A percentile compares a stretch with the other conserved stretches of the same genome.
phyloP scores from a whole-genome alignment of 2,888 invertebrate genomes.

The Polia nebulosa region DNA sequence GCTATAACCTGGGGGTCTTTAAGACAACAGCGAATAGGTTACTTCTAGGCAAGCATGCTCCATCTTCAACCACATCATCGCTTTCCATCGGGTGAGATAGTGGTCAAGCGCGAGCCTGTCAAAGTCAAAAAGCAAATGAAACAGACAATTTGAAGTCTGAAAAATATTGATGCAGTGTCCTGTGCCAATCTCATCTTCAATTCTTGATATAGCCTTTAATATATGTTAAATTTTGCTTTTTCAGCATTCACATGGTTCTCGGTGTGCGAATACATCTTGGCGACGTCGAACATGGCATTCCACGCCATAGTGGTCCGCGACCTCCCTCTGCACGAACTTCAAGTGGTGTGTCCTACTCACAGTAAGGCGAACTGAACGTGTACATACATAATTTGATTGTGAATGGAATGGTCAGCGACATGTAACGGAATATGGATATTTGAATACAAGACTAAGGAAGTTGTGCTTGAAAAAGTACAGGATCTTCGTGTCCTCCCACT shows the following conservation, averaged over 20 bases:
- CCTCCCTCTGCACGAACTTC: conserved; percentile 95
- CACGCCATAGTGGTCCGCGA: conserved; percentile 97
- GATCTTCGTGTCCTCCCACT: background rate
- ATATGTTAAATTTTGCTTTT: conserved; percentile 71
- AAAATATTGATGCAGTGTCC: background rate
- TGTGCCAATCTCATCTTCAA: background rate
- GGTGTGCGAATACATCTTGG: conserved; percentile 97
- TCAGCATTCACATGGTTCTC: conserved; percentile 99
- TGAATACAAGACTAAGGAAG: conserved; percentile 43
- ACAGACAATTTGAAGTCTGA: background rate
- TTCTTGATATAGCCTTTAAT: background rate
- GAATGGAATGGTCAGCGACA: conserved; percentile 62
- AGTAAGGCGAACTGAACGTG: conserved; percentile 84
- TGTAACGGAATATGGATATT: conserved; percentile 65
- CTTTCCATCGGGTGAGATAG: too few relatives aligned
- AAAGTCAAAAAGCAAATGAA: too few relatives aligned
- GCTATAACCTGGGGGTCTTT: too few relatives aligned
- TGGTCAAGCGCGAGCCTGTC: too few relatives aligned
- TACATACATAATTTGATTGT: conserved; percentile 60
- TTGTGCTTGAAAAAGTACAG: conserved; percentile 22
- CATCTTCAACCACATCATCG: too few relatives aligned
- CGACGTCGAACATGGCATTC: conserved; percentile 97
- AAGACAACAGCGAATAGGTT: too few relatives aligned
- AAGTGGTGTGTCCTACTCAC: conserved; percentile 91
- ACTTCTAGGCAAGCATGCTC: too few relatives aligned